Evolutionary conservation across 1,140 invertebrate genomes (phyloP).

Genomic region (Drosophila obscura): DNA sequence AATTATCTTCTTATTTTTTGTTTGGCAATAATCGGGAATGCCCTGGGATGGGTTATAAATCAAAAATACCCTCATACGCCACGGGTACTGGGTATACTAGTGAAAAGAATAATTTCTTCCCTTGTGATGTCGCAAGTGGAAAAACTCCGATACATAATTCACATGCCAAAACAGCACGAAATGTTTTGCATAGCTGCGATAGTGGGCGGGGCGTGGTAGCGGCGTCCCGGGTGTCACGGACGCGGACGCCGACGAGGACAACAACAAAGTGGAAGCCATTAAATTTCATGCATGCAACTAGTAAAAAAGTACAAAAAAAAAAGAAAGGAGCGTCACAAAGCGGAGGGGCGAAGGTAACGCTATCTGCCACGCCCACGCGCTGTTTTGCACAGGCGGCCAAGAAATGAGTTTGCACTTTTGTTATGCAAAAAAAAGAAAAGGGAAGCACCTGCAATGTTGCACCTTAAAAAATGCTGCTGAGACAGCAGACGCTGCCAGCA

Average conservation of each 20-base stretch:
- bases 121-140: slow-evolving; percentile 18
- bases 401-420: slow-evolving; percentile 81
- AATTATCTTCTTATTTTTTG: too few species aligned
- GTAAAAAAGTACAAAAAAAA: slow-evolving; percentile 33
- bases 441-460: slow-evolving; percentile 68
- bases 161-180: slow-evolving; percentile 79
- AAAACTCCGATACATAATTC: slow-evolving; percentile 72
- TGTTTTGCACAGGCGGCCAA: slow-evolving; percentile 37
- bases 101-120: slow-evolving; percentile 32
- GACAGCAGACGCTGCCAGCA: slow-evolving; percentile 60
- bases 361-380: slow-evolving; percentile 74
- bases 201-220: slow-evolving; percentile 39
- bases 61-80: not conserved
- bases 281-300: slow-evolving; percentile 82
- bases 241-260: slow-evolving; percentile 54
- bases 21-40: too few species aligned
- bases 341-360: slow-evolving; percentile 6
- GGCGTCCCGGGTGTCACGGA: slow-evolving; percentile 35
- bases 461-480: slow-evolving; percentile 79
- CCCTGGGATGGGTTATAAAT: too few species aligned
- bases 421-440: slow-evolving; percentile 61
- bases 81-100: not conserved
- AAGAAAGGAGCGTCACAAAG: slow-evolving; percentile 17
- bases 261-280: slow-evolving; percentile 81
- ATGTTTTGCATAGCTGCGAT: slow-evolving; percentile 60